phyloP scores from a whole-genome alignment of 2,888 invertebrate genomes.

The Anthrax anthrax region DNA sequence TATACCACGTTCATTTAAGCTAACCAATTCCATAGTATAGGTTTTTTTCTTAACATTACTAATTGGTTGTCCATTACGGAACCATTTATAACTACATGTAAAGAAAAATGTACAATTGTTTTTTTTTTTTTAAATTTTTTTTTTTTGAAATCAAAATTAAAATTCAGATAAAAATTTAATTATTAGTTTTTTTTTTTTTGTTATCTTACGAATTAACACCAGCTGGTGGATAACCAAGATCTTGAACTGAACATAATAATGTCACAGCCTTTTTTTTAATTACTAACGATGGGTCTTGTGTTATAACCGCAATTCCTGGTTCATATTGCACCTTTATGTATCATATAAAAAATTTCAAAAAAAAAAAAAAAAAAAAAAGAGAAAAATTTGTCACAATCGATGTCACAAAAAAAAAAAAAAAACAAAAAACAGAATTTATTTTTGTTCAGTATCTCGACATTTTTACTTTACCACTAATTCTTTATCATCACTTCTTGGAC shows the following conservation, averaged over 20 bases:
- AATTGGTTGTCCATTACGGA: conserved; percentile 58
- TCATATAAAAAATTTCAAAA: conserved; percentile 1
- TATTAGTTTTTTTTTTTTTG: too few species aligned
- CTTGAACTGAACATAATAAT: conserved; percentile 70
- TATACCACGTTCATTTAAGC: conserved; percentile 72
- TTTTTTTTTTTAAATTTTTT: background rate
- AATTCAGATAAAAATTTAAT: background rate
- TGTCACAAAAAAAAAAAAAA: too few species aligned
- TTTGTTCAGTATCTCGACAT: too few species aligned
- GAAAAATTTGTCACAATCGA: too few species aligned
- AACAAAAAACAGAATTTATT: conserved; percentile 46
- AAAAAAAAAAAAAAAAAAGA: background rate
- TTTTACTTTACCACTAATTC: conserved; percentile 50
- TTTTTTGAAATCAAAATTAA: background rate
- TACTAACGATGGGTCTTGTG: conserved; percentile 58
- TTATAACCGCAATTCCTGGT: conserved; percentile 66
- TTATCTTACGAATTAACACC: conserved; percentile 30
- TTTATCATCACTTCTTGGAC: conserved; percentile 58
- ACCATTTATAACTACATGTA: conserved; percentile 53
- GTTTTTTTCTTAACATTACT: conserved; percentile 60
- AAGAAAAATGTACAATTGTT: background rate
- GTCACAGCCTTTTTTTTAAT: conserved; percentile 70
- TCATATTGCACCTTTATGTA: conserved; percentile 41
- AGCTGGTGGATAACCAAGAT: conserved; percentile 66
- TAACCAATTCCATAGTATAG: conserved; percentile 70